Conservation (phyloP, 2,888 invertebrate species). For the Allygus modestus region DNA sequence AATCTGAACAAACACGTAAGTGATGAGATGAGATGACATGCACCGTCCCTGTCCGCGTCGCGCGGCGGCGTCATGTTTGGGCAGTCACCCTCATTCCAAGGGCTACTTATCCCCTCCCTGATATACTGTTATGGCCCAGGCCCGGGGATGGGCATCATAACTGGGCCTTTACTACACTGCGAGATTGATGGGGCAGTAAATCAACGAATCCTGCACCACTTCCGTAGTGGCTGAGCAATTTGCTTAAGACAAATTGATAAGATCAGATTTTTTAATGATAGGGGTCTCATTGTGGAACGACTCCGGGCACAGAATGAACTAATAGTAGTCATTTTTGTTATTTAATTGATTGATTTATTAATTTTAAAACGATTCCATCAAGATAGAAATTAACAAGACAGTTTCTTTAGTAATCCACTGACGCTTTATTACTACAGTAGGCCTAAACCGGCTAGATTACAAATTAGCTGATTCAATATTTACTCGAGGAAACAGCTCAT, state of each 20-base stretch:
- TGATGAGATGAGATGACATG: too few species aligned
- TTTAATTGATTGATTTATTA: too few species aligned
- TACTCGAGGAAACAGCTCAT: too few species aligned
- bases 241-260: not conserved
- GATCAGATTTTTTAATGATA: not conserved
- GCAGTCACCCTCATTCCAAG: not conserved
- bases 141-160: not conserved
- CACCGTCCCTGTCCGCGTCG: too few species aligned
- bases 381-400: too few species aligned
- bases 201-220: slow-evolving; percentile 27
- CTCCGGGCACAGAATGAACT: not conserved
- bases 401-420: too few species aligned
- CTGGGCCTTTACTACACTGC: not conserved
- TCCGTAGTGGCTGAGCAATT: not conserved
- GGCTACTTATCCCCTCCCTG: slow-evolving; percentile 16
- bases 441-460: too few species aligned
- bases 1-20: too few species aligned
- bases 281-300: not conserved
- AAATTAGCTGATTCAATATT: too few species aligned
- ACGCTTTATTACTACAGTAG: too few species aligned
- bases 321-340: too few species aligned
- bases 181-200: not conserved
- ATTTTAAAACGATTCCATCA: too few species aligned
- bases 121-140: not conserved
- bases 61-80: not conserved